phyloP scores from a whole-genome alignment of 2,888 invertebrate species.

The Trileptium ribeirensis region DNA sequence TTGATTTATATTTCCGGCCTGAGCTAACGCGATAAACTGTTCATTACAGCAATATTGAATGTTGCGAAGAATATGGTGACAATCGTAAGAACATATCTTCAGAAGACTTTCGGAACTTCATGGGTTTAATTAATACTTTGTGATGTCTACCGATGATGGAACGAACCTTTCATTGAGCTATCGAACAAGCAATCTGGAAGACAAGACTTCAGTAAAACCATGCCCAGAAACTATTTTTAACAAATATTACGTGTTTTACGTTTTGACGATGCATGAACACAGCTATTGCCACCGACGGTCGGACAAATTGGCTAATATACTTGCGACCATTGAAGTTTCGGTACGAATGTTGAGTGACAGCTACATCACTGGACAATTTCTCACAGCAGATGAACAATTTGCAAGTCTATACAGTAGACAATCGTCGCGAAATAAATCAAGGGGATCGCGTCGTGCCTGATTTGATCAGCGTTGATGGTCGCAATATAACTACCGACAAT shows the following conservation, averaged over 20 bases:
- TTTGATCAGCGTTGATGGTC: not conserved
- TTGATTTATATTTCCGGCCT: too few relatives aligned
- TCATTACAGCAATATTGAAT: too few relatives aligned
- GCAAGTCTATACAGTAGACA: conserved; percentile 22
- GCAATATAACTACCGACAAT: not conserved
- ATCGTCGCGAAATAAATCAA: conserved; percentile 47
- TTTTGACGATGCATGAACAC: not conserved
- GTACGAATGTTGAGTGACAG: not conserved
- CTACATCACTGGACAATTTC: conserved; percentile 33
- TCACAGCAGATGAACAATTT: conserved; percentile 38
- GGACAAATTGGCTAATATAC: not conserved
- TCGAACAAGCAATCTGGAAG: not conserved
- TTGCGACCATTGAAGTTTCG: not conserved
- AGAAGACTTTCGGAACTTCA: not conserved
- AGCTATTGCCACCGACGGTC: not conserved
- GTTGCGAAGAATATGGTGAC: too few relatives aligned
- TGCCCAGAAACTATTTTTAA: not conserved
- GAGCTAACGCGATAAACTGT: too few relatives aligned
- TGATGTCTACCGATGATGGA: not conserved
- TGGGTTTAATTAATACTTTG: not conserved
- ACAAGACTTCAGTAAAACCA: not conserved
- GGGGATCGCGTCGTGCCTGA: not conserved
- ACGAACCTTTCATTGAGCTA: not conserved
- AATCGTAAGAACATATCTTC: too few relatives aligned
- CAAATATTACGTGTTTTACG: not conserved